These are phyloP conservation scores for Drosophila melanica DNA, from an alignment of 1,140 invertebrate genomes.

Conservation along the genomic window DNA sequence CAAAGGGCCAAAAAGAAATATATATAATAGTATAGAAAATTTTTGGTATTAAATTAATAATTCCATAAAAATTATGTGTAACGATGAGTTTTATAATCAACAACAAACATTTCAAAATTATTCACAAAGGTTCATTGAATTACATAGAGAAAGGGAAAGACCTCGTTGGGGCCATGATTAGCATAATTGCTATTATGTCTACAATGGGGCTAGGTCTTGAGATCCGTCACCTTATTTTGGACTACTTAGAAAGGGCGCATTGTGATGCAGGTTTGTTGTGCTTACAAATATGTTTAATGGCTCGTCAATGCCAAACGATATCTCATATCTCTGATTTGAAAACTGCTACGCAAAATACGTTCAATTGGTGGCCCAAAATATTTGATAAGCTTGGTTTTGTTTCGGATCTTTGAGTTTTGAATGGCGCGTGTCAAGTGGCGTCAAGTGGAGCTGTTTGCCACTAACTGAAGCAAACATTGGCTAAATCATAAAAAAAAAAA, in stretches of 20 bases:
- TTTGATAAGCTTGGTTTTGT: conserved; percentile 4
- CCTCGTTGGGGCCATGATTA: conserved; percentile 64
- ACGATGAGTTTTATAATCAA: conserved; percentile 9
- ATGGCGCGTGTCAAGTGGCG: conserved; percentile 32
- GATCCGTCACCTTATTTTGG: neutral
- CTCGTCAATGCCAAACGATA: conserved; percentile 3
- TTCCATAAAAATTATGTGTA: conserved; percentile 35
- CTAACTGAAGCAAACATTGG: conserved; percentile 3
- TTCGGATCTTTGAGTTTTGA: conserved; percentile 10
- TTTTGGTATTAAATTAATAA: conserved; percentile 18
- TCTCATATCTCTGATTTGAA: neutral
- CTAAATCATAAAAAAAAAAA: conserved; percentile 1
- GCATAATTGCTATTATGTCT: conserved; percentile 73
- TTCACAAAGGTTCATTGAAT: conserved; percentile 69
- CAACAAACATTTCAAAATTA: conserved; percentile 21
- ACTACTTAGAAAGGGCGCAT: conserved; percentile 42
- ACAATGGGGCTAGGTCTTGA: conserved; percentile 54
- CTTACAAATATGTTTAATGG: neutral
- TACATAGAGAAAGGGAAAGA: conserved; percentile 63
- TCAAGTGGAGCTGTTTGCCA: conserved; percentile 31
- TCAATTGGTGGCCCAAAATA: neutral
- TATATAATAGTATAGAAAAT: conserved; percentile 9
- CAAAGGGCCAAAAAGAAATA: neutral
- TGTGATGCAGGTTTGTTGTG: neutral
- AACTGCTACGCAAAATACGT: neutral